Evolutionary conservation across 2,888 invertebrate species (phyloP), one percentile per base, ranked within the genome.

Genomic region (Xestoiulus laeticollis): DNA sequence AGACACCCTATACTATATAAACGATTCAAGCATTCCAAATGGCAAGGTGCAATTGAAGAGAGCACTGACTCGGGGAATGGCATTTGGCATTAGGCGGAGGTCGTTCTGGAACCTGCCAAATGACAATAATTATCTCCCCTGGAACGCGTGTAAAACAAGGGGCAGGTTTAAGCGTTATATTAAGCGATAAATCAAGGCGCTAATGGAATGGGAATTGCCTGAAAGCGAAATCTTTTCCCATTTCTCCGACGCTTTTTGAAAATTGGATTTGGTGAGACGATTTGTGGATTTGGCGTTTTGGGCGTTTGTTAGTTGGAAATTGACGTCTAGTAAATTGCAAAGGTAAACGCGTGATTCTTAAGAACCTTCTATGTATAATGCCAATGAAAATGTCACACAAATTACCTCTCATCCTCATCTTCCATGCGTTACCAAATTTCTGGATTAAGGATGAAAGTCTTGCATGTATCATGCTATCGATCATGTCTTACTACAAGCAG

Each of bases 71-170:
- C 30, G 12, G 78, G 1, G 30, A 78, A 78, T 78, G 78, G 78
- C 30, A 30, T 78, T 78, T 78, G 78, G 78, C 78, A 78, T 78
- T 78, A 78, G 78, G 12, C 26, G 78, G 14, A 78, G 30, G 30
- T 78, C 30, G 78, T 30, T 78, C 30, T 78, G 78, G 30, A 78
- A 78, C 78, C 78, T 78, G 78, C 78, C 78, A 78, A 78, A 78
- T 78, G 78, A 78, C 78, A 78, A 78, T 78, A 78, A 78, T 78
- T 78, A 78, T 30, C 78, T 78, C 78, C 78, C 78, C 30, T 78
- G 78, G 78, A 78, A 78, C 78, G 78, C 78, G 78, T 78, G 78
- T 30, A 78, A 78, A 78, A 78, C 78, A 14, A 26, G 78, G 78
- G 78, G 30, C 78, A 30, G 30, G 78, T 26, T 78, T 68, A 68